Evolutionary conservation across 2,113 vertebrate species (phyloP).

Genomic region (Onychostruthus taczanowskii): DNA sequence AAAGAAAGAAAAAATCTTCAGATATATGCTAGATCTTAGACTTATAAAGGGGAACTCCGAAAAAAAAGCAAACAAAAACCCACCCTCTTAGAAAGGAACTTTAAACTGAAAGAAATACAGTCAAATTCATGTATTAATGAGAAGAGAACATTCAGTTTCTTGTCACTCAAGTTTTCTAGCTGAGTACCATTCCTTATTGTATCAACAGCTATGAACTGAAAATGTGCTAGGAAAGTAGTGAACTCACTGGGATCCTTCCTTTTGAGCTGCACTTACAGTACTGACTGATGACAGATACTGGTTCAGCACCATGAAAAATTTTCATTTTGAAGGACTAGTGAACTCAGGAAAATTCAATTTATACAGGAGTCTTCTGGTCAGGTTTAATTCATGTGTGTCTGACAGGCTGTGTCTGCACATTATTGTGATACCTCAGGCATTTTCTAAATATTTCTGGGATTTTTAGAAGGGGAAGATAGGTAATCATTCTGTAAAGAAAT

Average conservation of each 20-base stretch:
- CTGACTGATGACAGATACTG: not conserved
- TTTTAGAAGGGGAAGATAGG: not conserved
- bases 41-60: not conserved
- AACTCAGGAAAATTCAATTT: not conserved
- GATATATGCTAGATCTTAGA: not conserved
- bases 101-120: not conserved
- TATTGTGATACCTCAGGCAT: not conserved
- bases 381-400: not conserved
- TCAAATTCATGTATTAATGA: not conserved
- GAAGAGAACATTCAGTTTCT: not conserved
- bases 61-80: not conserved
- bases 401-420: not conserved
- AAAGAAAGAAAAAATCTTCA: not conserved
- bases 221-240: not conserved
- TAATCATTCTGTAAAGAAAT: not conserved
- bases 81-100: not conserved
- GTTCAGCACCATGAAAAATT: not conserved
- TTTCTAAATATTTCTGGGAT: not conserved
- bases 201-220: not conserved
- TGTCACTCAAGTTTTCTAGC: not conserved
- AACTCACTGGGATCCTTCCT: not conserved
- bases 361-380: not conserved
- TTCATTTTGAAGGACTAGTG: not conserved
- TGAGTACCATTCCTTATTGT: not conserved
- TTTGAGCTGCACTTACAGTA: not conserved